phyloP scores from a whole-genome alignment of 1,140 invertebrate genomes.

The Drosophila murphyi region DNA sequence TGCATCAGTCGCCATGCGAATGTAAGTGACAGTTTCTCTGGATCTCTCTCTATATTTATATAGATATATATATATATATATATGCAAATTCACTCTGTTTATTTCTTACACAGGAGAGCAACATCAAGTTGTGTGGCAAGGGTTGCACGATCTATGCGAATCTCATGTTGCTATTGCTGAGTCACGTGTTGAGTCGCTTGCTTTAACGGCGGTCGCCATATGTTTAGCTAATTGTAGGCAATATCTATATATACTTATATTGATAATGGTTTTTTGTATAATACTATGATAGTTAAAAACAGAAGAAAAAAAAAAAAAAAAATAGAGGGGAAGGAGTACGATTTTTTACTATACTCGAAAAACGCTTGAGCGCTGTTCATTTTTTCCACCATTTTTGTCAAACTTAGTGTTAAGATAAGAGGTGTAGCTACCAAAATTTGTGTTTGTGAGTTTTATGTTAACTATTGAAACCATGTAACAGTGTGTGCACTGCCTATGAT shows the following conservation, averaged over 20 bases:
- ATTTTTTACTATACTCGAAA: conserved; percentile 68
- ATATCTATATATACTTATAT: conserved; percentile 37
- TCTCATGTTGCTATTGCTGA: conserved; percentile 58
- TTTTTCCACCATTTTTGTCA: conserved; percentile 55
- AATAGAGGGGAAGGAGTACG: conserved; percentile 20
- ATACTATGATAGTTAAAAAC: conserved; percentile 12
- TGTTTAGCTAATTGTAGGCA: conserved; percentile 57
- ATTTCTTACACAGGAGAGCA: conserved; percentile 55
- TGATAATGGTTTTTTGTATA: conserved; percentile 40
- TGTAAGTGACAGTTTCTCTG: conserved; percentile 85
- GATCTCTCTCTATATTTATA: no score
- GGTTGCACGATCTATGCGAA: conserved; percentile 61
- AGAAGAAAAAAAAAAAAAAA: not conserved
- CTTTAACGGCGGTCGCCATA: conserved; percentile 58
- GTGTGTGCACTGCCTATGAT: conserved; percentile 58
- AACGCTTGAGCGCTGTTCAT: conserved; percentile 70
- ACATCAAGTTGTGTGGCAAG: conserved; percentile 70
- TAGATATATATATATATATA: no score
- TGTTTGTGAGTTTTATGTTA: conserved; percentile 50
- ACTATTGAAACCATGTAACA: conserved; percentile 48
- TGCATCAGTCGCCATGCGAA: conserved; percentile 90
- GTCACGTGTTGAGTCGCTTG: conserved; percentile 64
- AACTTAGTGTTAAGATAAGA: conserved; percentile 63
- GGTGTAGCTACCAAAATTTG: conserved; percentile 45
- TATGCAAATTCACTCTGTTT: not conserved